Conservation (phyloP, 1,140 invertebrate species). For the Heliconius hewitsoni region DNA sequence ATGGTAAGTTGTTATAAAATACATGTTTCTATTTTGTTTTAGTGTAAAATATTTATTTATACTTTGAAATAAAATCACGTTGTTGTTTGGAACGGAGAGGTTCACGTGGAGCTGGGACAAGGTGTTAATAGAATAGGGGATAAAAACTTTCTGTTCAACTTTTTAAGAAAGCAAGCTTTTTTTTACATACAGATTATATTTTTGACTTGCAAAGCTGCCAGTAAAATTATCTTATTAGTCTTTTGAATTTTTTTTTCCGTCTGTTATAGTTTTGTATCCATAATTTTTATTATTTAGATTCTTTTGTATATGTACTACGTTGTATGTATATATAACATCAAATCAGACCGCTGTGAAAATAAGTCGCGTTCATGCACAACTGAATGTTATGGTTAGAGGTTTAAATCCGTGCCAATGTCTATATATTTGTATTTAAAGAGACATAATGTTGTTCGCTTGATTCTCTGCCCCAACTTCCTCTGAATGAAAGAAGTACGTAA, state of each 20-base stretch:
- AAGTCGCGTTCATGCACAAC: not conserved
- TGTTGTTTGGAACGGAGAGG: not conserved
- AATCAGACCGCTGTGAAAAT: no score
- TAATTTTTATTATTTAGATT: no score
- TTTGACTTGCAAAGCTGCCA: not conserved
- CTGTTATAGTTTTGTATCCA: not conserved
- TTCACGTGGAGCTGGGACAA: not conserved
- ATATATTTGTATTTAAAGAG: not conserved
- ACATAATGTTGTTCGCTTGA: not conserved
- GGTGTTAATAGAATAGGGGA: slow-evolving; percentile 5
- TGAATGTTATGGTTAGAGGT: not conserved
- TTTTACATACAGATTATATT: not conserved
- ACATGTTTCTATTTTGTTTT: not conserved
- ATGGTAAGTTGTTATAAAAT: slow-evolving; percentile 55
- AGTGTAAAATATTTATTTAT: not conserved
- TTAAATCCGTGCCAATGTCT: not conserved
- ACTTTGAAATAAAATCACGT: not conserved
- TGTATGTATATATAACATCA: not conserved
- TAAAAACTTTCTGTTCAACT: not conserved
- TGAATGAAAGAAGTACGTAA: not conserved
- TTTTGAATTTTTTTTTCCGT: not conserved
- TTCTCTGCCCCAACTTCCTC: no score
- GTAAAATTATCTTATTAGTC: not conserved
- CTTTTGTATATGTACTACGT: not conserved
- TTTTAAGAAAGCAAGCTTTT: not conserved